Percentiles rank a stretch among this genome's conserved stretches.
Conservation (phyloP, 2,888 invertebrate genomes). For the Coecobrya sp. region DNA sequence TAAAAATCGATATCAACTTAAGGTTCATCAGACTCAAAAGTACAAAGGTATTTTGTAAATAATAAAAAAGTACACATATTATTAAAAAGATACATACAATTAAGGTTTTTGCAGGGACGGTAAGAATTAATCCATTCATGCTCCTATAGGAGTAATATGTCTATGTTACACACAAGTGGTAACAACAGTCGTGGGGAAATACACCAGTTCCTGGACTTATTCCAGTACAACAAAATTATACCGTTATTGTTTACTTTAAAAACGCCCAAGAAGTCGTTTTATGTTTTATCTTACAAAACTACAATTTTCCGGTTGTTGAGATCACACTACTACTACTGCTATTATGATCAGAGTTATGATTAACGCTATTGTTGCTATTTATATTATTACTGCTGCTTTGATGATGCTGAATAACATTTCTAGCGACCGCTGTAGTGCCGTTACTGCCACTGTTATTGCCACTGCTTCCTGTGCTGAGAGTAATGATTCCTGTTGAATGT, state of each 20-base stretch:
- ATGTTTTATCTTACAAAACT: conserved; percentile 23
- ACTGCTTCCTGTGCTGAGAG: conserved; percentile 46
- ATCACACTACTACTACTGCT: conserved; percentile 70
- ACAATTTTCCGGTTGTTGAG: conserved; percentile 73
- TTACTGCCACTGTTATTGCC: conserved; percentile 32
- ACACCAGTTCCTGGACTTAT: background rate
- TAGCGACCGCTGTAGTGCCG: conserved; percentile 3
- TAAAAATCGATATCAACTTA: conserved; percentile 21
- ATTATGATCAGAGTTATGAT: conserved; percentile 29
- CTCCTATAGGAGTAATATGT: background rate
- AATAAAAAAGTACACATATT: background rate
- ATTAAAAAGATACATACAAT: background rate
- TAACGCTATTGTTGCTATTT: conserved; percentile 16
- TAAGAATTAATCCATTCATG: too few relatives aligned
- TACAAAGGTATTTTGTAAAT: conserved; percentile 36
- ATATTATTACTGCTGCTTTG: conserved; percentile 52
- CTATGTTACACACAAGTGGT: background rate
- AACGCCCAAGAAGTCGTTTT: background rate
- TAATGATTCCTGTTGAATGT: conserved; percentile 52
- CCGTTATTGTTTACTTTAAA: background rate
- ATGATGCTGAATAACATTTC: conserved; percentile 74
- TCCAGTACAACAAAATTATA: background rate
- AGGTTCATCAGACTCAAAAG: conserved; percentile 37
- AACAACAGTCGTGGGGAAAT: background rate
- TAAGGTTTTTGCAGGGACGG: too few relatives aligned